These are phyloP conservation scores for Galeopterus variegatus DNA, from an alignment of 2,113 vertebrate species.

Conservation along the genomic window DNA sequence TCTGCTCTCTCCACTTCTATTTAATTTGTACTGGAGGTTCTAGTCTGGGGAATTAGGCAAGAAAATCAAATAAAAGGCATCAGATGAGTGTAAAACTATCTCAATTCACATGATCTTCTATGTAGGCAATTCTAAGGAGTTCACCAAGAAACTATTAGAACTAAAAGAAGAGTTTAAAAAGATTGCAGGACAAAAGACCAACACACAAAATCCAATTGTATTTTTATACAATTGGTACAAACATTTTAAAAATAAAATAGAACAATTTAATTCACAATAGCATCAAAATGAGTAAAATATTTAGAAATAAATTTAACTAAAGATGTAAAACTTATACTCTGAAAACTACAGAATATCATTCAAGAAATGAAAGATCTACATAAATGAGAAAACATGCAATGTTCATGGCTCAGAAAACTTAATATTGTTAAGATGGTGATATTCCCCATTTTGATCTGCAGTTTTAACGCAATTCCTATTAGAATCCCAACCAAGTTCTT, in stretches of 20 bases:
- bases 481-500: not conserved
- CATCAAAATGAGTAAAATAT: not conserved
- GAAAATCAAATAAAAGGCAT: not conserved
- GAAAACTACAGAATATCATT: not conserved
- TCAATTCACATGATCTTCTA: not conserved
- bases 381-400: not conserved
- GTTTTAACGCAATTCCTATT: not conserved
- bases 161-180: not conserved
- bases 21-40: not conserved
- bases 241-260: not conserved
- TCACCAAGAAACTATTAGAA: not conserved
- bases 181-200: not conserved
- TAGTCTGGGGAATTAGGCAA: not conserved
- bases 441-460: not conserved
- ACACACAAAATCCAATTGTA: not conserved
- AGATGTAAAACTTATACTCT: not conserved
- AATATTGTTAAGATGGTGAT: not conserved
- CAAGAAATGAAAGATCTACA: slow-evolving; percentile 2
- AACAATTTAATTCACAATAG: not conserved
- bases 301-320: not conserved
- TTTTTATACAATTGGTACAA: not conserved
- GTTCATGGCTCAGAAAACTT: not conserved
- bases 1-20: not conserved
- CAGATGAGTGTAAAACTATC: not conserved
- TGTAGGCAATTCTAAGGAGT: not conserved